Evolutionary conservation across 1,140 invertebrate genomes (phyloP).

Genomic region (Cryptotermes secundus): DNA sequence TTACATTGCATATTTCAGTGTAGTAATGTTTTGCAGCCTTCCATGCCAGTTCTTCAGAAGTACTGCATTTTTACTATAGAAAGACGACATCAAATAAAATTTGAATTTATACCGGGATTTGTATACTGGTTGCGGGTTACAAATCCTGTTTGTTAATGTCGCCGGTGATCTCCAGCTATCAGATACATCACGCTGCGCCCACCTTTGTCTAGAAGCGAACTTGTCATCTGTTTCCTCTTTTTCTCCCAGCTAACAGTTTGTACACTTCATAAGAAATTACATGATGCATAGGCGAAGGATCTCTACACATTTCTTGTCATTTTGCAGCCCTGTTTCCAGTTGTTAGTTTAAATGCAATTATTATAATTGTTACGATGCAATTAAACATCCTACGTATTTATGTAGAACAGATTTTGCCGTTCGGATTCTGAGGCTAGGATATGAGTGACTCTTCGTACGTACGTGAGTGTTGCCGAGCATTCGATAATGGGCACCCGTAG

Average conservation of each 20-base stretch:
- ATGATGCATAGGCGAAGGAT: neutral
- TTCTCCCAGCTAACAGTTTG: neutral
- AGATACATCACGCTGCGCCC: neutral
- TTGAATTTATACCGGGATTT: conserved; percentile 12
- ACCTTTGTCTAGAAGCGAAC: neutral
- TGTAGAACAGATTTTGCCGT: too few relatives aligned
- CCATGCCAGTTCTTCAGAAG: neutral
- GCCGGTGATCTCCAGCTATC: neutral
- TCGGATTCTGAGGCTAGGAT: too few relatives aligned
- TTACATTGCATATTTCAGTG: conserved; percentile 17
- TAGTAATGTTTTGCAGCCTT: neutral
- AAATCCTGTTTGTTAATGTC: conserved; percentile 1
- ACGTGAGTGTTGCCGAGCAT: too few relatives aligned
- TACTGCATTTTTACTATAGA: neutral
- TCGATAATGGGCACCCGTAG: too few relatives aligned
- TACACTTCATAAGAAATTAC: neutral
- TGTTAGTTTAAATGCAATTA: too few relatives aligned
- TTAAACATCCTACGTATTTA: too few relatives aligned
- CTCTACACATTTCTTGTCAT: too few relatives aligned
- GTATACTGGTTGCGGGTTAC: neutral
- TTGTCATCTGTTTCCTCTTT: neutral
- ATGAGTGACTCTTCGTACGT: too few relatives aligned
- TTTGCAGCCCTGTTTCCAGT: too few relatives aligned
- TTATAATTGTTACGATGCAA: too few relatives aligned
- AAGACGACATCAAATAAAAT: neutral